A percentile compares a stretch with the other conserved stretches of the same genome.
phyloP scores from a whole-genome alignment of 1,140 invertebrate genomes.

The Drosophila pseudoobscura region DNA sequence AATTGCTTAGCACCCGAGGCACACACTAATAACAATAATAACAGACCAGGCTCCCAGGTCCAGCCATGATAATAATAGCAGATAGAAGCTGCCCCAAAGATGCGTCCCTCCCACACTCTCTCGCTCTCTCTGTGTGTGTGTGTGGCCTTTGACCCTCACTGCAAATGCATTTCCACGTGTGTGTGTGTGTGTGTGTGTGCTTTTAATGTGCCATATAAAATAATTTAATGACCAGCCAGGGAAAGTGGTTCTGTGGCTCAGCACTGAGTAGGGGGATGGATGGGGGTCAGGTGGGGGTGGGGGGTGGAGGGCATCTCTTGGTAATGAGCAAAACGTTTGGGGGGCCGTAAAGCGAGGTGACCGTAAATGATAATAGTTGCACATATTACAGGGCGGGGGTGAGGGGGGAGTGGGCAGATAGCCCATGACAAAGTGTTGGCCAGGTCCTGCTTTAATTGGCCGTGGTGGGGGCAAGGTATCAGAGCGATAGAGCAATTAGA shows the following conservation, averaged over 20 bases:
- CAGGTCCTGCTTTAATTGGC: slow-evolving; percentile 31
- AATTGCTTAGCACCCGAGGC: slow-evolving; percentile 68
- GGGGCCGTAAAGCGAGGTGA: slow-evolving; percentile 45
- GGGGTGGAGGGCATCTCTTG: slow-evolving; percentile 1
- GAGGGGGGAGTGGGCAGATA: slow-evolving; percentile 19
- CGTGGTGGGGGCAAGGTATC: neutral
- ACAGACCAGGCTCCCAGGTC: slow-evolving; percentile 15
- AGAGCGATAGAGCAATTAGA: neutral
- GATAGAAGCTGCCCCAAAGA: slow-evolving; percentile 41
- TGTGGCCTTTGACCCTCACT: slow-evolving; percentile 29
- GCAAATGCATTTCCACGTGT: slow-evolving; percentile 45
- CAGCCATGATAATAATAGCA: slow-evolving; percentile 59
- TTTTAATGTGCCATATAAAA: slow-evolving; percentile 79
- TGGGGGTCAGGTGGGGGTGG: neutral
- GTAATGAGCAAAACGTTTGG: slow-evolving; percentile 68
- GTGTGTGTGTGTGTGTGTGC: slow-evolving; percentile 31
- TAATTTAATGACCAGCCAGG: slow-evolving; percentile 66
- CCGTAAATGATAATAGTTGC: slow-evolving; percentile 61
- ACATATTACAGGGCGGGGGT: slow-evolving; percentile 27
- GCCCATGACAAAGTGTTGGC: slow-evolving; percentile 40
- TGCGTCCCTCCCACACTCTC: slow-evolving; percentile 20
- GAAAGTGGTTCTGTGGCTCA: slow-evolving; percentile 2
- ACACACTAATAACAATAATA: slow-evolving; percentile 65
- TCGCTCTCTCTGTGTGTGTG: too few relatives aligned
- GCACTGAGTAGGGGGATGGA: neutral